These are phyloP conservation scores for Drosophila fulvimacula DNA, from an alignment of 2,888 invertebrate species.

Conservation along the genomic window DNA sequence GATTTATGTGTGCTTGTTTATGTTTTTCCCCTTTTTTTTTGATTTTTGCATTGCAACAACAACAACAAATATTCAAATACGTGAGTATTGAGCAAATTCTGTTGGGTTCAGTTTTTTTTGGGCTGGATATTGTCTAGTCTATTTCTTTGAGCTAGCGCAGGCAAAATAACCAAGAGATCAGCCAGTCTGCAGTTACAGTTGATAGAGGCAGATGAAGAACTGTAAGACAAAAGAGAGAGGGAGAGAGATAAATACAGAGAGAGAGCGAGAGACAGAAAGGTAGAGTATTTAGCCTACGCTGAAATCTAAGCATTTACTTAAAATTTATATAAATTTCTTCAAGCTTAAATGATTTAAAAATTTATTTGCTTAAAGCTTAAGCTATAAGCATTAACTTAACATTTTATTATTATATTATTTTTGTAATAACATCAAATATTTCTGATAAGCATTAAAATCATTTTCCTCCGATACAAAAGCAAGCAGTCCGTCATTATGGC, in stretches of 20 bases:
- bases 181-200: slow-evolving; percentile 14
- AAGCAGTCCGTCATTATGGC: not conserved
- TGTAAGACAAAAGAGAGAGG: not conserved
- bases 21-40: not conserved
- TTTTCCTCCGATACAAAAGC: not conserved
- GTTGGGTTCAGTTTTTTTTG: slow-evolving; percentile 15
- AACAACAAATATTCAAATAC: slow-evolving; percentile 47
- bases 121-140: not conserved
- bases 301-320: too few relatives aligned
- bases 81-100: slow-evolving; percentile 64
- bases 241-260: too few relatives aligned
- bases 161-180: slow-evolving; percentile 16
- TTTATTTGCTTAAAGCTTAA: too few relatives aligned
- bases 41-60: slow-evolving; percentile 43
- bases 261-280: too few relatives aligned
- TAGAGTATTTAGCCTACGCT: too few relatives aligned
- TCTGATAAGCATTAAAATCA: not conserved
- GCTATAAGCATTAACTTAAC: accelerated
- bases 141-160: slow-evolving; percentile 6
- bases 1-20: slow-evolving; percentile 62
- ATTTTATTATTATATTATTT: not conserved
- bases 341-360: too few relatives aligned
- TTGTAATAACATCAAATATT: not conserved
- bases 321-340: too few relatives aligned
- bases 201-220: not conserved